Evolutionary conservation across 2,113 vertebrate genomes (phyloP), one percentile per base, ranked within the genome.

Genomic region (Nettapus auritus): DNA sequence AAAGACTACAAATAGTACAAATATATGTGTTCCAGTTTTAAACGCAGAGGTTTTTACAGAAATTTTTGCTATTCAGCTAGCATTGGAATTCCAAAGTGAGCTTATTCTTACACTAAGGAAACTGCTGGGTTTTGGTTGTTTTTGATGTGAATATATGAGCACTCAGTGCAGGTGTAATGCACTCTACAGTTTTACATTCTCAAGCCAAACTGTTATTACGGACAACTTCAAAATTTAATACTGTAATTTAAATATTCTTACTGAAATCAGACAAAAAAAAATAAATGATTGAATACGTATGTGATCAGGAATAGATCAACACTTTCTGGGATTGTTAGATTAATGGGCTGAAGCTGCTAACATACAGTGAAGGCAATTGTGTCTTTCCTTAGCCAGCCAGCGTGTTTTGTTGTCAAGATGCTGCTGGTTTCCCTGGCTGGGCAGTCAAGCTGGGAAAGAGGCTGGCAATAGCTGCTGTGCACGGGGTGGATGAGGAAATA

Each of bases 251-350:
- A 89, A 73, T 34, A 76, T 36, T 13, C 23, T 66, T 66, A n/a
- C 3, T 57, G 79, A 82, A 86, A 83, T 50, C 73, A 63, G 63
- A 56, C 36, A 69, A 86, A 55, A 71, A 64, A 50, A 78, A 53
- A n/a, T 4, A 23, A 44, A 2, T 28, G 46, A 34, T 5, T 25
- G 31, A 75, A 9, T 25, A 53, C 0, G 3, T 52, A 52, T 1
- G 1, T 8, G 22, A 48, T 46, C 33, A 34, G 69, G 85, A 85
- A 87, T 48, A 38, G 26, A 71, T 60, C 38, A 62, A 10, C 0
- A 0, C 5, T 53, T 64, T 48, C 16, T 36, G 76, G n/a, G 10
- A 29, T 59, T 52, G 22, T 55, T 19, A 56, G 34, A 57, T 57
- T 23, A 76, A 66, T 50, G 71, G 34, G 28, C 59, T 88, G 48